Conservation (phyloP, 1,140 invertebrate species). For the Panulirus ornatus region DNA sequence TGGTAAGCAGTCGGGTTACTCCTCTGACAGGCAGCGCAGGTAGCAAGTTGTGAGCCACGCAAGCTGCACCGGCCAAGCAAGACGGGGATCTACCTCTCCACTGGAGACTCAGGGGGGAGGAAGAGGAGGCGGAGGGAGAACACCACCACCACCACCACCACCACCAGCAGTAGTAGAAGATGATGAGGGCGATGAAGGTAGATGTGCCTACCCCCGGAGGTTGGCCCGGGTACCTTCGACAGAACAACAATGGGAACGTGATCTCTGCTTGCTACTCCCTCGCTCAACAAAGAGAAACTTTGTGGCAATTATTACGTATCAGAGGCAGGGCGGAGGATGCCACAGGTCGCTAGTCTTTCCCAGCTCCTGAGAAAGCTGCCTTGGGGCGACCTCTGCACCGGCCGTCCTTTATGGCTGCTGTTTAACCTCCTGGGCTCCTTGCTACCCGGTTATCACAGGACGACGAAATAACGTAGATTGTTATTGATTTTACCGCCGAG, state of each 20-base stretch:
- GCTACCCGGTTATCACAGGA: conserved; percentile 29
- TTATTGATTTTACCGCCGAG: conserved; percentile 10
- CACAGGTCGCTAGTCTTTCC: conserved; percentile 44
- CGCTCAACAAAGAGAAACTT: conserved; percentile 64
- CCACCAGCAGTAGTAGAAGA: neutral
- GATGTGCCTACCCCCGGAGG: neutral
- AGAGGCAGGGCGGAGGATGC: conserved; percentile 36
- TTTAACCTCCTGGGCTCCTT: conserved; percentile 10
- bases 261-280: conserved; percentile 64
- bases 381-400: neutral
- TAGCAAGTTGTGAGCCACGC: neutral
- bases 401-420: conserved; percentile 10
- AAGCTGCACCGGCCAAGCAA: too few species aligned
- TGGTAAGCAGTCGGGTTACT: neutral
- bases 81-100: too few species aligned
- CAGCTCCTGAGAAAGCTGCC: conserved; percentile 35
- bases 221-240: conserved; percentile 3
- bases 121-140: too few species aligned
- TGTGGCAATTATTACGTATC: conserved; percentile 62
- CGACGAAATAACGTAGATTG: conserved; percentile 27
- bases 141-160: too few species aligned
- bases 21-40: neutral
- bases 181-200: neutral
- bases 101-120: too few species aligned
- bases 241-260: conserved; percentile 54